Conservation (phyloP, 1,140 invertebrate genomes). For the Heliconius hermathena region DNA sequence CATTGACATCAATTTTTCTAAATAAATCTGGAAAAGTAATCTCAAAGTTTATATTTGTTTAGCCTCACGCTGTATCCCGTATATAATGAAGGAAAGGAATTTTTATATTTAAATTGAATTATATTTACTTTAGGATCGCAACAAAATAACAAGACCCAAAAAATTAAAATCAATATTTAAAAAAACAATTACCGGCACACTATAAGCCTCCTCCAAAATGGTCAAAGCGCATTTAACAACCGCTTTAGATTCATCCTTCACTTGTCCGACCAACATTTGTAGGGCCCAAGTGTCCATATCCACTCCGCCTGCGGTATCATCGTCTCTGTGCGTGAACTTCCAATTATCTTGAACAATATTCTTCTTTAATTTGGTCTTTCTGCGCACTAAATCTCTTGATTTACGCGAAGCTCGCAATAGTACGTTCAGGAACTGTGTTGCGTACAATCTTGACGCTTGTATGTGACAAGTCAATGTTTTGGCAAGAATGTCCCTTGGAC, state of each 20-base stretch:
- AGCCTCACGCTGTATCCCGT: no score
- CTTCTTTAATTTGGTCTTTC: constrained; percentile 72
- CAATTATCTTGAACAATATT: constrained; percentile 59
- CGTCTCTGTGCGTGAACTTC: constrained; percentile 53
- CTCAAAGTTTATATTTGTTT: no score
- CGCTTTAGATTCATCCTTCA: constrained; percentile 89
- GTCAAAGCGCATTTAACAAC: constrained; percentile 90
- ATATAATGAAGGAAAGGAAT: no score
- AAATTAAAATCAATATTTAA: neutral
- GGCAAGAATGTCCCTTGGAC: constrained; percentile 88
- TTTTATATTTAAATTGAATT: no score
- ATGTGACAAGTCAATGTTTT: constrained; percentile 85
- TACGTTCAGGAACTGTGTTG: constrained; percentile 94
- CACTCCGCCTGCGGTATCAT: constrained; percentile 50
- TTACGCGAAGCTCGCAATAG: constrained; percentile 88
- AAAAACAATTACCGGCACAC: constrained; percentile 86
- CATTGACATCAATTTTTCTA: constrained; percentile 89
- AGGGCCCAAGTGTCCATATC: constrained; percentile 92
- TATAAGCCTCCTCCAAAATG: constrained; percentile 95
- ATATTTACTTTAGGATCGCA: no score
- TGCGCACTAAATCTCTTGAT: constrained; percentile 68
- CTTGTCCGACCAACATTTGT: constrained; percentile 89
- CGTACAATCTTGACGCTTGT: constrained; percentile 92
- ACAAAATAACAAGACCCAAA: no score
- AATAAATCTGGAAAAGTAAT: constrained; percentile 83